Evolutionary conservation across 2,113 vertebrate genomes (phyloP).

Genomic region (Suncus etruscus): DNA sequence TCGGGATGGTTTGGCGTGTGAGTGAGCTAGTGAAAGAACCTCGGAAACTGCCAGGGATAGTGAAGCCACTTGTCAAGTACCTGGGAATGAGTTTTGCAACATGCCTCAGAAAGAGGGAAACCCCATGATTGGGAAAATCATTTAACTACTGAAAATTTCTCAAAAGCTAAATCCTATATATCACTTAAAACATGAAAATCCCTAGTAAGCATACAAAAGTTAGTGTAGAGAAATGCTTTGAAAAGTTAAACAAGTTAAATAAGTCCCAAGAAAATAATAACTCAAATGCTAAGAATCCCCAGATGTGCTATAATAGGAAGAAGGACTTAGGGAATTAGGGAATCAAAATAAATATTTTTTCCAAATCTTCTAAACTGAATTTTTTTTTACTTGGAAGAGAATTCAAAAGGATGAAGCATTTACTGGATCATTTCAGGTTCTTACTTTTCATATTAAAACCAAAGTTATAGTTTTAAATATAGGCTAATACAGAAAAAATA

Average conservation of each 20-base stretch:
- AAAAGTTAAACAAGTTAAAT: slow-evolving; percentile 26
- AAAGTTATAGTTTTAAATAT: background rate
- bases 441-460: background rate
- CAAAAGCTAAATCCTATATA: background rate
- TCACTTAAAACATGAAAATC: background rate
- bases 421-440: background rate
- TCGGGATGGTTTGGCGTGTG: background rate
- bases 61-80: background rate
- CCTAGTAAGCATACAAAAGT: background rate
- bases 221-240: background rate
- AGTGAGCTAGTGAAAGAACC: background rate
- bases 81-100: background rate
- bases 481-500: background rate
- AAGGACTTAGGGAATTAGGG: rapidly evolving
- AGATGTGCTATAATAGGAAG: background rate
- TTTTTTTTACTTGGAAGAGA: background rate
- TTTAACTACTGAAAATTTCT: background rate
- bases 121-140: background rate
- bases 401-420: background rate
- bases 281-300: background rate
- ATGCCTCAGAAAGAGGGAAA: background rate
- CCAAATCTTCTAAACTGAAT: no score
- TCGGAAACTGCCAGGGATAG: rapidly evolving
- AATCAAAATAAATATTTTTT: background rate
- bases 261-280: background rate